These are phyloP conservation scores for Acleris laterana DNA, from an alignment of 2,888 invertebrate species.

Conservation along the genomic window DNA sequence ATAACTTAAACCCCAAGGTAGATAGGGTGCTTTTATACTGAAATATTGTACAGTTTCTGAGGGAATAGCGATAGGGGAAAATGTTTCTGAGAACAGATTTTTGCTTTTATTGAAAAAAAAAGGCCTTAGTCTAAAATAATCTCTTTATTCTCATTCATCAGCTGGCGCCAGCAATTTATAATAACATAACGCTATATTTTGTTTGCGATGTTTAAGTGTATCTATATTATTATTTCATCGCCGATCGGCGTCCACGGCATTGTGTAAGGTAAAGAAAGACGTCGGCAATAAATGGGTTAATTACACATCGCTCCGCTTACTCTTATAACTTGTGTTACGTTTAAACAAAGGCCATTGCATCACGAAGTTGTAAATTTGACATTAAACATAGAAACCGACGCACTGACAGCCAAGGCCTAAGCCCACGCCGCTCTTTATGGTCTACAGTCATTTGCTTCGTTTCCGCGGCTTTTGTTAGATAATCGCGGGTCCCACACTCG, in stretches of 20 bases:
- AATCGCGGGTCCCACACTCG: too few species aligned
- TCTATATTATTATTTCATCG: too few species aligned
- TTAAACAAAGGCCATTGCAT: neutral
- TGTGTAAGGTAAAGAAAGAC: too few species aligned
- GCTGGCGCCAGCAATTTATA: too few species aligned
- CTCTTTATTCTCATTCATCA: too few species aligned
- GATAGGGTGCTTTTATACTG: neutral
- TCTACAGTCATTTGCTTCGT: neutral
- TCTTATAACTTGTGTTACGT: neutral
- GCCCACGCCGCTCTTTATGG: neutral
- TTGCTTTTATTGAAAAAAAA: too few species aligned
- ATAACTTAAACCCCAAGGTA: neutral
- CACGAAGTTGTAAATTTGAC: slow-evolving; percentile 18
- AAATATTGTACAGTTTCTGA: neutral
- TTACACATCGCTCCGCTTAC: neutral
- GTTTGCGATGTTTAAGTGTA: too few species aligned
- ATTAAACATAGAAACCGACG: slow-evolving; percentile 19
- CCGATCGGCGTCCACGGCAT: too few species aligned
- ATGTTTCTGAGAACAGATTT: neutral
- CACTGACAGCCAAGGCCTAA: neutral
- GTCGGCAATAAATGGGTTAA: too few species aligned
- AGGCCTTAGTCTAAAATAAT: too few species aligned
- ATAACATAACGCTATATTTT: too few species aligned
- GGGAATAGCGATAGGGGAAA: neutral
- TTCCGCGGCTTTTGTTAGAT: too few species aligned